Percentiles rank a stretch among this genome's conserved stretches.
phyloP scores from a whole-genome alignment of 2,888 invertebrate species.

The Lithophane ornitopus region DNA sequence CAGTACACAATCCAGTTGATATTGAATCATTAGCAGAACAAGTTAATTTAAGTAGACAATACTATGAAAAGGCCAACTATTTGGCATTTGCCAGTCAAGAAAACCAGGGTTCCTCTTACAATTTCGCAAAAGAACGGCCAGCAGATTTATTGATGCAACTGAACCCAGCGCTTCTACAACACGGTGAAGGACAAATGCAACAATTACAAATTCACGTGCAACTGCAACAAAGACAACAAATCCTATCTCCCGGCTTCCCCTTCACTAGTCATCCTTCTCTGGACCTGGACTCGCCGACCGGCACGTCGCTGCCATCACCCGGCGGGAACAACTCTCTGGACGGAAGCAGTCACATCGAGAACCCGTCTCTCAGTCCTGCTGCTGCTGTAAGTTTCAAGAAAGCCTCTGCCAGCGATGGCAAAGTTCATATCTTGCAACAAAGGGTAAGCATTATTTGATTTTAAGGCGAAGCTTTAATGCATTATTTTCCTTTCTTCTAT shows the following conservation, averaged over 20 bases:
- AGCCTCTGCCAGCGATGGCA: slow-evolving; percentile 91
- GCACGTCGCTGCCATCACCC: slow-evolving; percentile 95
- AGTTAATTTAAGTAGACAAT: slow-evolving; percentile 91
- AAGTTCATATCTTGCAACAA: slow-evolving; percentile 94
- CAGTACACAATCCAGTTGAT: slow-evolving; percentile 91
- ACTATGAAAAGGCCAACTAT: slow-evolving; percentile 89
- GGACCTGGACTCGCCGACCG: slow-evolving; percentile 94
- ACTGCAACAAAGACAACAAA: slow-evolving; percentile 92
- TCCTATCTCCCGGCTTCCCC: slow-evolving; percentile 91
- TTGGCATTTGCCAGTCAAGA: slow-evolving; percentile 88
- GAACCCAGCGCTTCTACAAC: slow-evolving; percentile 89
- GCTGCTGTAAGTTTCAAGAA: slow-evolving; percentile 93
- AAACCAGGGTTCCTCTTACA: slow-evolving; percentile 89
- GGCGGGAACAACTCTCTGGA: slow-evolving; percentile 94
- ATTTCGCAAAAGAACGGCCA: slow-evolving; percentile 91
- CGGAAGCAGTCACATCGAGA: slow-evolving; percentile 91
- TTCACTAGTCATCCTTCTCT: slow-evolving; percentile 93
- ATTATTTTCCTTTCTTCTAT: slow-evolving; percentile 78
- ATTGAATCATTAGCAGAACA: slow-evolving; percentile 95
- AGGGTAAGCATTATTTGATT: slow-evolving; percentile 95
- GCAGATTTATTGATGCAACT: slow-evolving; percentile 91
- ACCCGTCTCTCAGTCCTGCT: slow-evolving; percentile 91
- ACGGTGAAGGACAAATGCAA: slow-evolving; percentile 91
- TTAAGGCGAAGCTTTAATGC: slow-evolving; percentile 90
- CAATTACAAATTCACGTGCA: slow-evolving; percentile 93